Evolutionary conservation across 2,113 vertebrate species (phyloP).

Genomic region (Colius striatus): DNA sequence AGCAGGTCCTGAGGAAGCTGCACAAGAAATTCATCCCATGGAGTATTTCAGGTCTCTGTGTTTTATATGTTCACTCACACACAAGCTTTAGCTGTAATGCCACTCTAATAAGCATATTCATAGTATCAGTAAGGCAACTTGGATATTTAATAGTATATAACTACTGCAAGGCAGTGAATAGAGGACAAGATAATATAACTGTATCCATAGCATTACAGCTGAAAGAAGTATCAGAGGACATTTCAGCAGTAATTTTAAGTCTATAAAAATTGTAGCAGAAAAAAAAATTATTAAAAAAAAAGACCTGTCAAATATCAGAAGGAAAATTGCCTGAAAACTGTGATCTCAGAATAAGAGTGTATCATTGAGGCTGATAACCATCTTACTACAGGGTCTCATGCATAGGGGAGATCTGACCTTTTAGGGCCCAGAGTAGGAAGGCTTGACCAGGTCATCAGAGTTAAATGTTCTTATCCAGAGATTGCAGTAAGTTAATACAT

Average conservation of each 20-base stretch:
- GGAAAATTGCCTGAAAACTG: not conserved
- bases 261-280: not conserved
- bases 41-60: not conserved
- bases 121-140: not conserved
- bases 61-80: not conserved
- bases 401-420: not conserved
- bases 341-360: not conserved
- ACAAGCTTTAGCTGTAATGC: not conserved
- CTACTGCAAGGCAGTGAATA: not conserved
- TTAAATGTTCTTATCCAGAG: not conserved
- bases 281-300: not conserved
- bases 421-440: not conserved
- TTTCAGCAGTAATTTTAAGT: not conserved
- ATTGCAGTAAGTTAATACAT: not conserved
- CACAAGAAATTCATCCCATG: not conserved
- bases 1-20: conserved; percentile 87
- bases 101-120: not conserved
- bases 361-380: not conserved
- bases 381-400: not conserved
- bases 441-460: not conserved
- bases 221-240: not conserved
- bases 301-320: not conserved
- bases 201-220: not conserved
- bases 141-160: not conserved
- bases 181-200: not conserved